Percentiles rank a stretch among this genome's conserved stretches.
These are phyloP conservation scores for Drosophila nigromelanica DNA, from an alignment of 1,140 invertebrate genomes.

Conservation along the genomic window DNA sequence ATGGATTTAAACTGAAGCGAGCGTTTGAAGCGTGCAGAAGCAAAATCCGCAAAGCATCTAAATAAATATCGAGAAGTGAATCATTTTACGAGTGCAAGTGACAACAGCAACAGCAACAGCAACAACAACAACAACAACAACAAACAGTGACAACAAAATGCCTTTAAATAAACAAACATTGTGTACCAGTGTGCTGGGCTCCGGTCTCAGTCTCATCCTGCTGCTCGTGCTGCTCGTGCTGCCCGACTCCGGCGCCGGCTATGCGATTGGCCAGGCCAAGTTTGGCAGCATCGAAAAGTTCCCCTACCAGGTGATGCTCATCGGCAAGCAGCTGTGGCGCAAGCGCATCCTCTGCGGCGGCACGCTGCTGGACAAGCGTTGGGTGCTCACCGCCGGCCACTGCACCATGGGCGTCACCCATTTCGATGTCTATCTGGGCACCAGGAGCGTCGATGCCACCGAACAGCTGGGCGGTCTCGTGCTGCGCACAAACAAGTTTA, in stretches of 20 bases:
- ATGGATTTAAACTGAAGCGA: conserved; percentile 80
- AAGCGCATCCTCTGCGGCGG: conserved; percentile 88
- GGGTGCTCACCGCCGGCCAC: conserved; percentile 91
- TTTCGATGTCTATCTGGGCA: conserved; percentile 78
- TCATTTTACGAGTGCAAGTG: background rate
- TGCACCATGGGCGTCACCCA: conserved; percentile 87
- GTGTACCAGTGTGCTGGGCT: conserved; percentile 27
- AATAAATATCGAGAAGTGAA: conserved; percentile 14
- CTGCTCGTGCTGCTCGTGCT: conserved; percentile 40
- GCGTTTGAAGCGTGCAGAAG: conserved; percentile 72
- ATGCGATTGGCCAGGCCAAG: conserved; percentile 76
- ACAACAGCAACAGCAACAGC: conserved; percentile 10
- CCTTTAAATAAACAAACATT: conserved; percentile 30
- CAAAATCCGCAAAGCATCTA: conserved; percentile 3
- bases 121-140: conserved; percentile 39
- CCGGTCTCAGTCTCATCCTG: background rate
- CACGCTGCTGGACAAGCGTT: conserved; percentile 88
- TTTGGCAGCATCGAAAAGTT: conserved; percentile 79
- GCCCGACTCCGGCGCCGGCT: conserved; percentile 30
- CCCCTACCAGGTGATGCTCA: conserved; percentile 83
- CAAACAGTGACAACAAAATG: conserved; percentile 42
- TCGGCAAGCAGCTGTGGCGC: conserved; percentile 80
- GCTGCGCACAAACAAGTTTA: conserved; percentile 75
- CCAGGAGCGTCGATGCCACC: conserved; percentile 71
- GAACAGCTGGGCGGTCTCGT: conserved; percentile 64